Evolutionary conservation across 1,140 invertebrate species (phyloP).

Genomic region (Vollenhovia emeryi): DNA sequence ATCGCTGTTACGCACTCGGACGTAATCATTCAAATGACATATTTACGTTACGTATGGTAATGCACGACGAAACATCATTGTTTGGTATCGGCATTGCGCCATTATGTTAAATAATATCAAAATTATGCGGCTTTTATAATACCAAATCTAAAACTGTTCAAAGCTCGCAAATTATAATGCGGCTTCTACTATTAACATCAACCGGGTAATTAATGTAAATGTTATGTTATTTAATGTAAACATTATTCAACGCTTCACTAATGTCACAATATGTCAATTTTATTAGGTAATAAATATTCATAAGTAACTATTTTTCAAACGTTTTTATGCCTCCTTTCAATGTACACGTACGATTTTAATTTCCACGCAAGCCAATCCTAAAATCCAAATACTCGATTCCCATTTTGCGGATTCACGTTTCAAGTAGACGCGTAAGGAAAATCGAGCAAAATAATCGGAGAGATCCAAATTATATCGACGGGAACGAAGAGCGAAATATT

Average conservation of each 20-base stretch:
- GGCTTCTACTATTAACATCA: slow-evolving; percentile 1
- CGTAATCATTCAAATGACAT: not conserved
- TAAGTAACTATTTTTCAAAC: not conserved
- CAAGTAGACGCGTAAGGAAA: slow-evolving; percentile 5
- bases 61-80: not conserved
- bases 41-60: not conserved
- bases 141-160: not conserved
- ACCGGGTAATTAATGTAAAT: slow-evolving; percentile 31
- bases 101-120: slow-evolving; percentile 2
- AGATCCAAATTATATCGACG: not conserved
- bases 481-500: slow-evolving; percentile 19
- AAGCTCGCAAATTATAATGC: slow-evolving; percentile 1
- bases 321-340: not conserved
- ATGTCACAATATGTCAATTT: not conserved
- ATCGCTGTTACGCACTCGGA: not conserved
- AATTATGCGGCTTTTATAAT: slow-evolving; percentile 16
- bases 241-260: slow-evolving; percentile 21
- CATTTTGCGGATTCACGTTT: not conserved
- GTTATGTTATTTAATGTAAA: slow-evolving; percentile 23
- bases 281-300: slow-evolving; percentile 29
- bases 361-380: not conserved
- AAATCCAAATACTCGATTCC: not conserved
- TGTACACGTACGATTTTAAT: not conserved
- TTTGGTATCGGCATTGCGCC: not conserved
- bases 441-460: not conserved